Percentiles rank a stretch among this genome's conserved stretches.
Evolutionary conservation across 1,140 invertebrate genomes (phyloP).

Genomic region (Chymomyza costata): DNA sequence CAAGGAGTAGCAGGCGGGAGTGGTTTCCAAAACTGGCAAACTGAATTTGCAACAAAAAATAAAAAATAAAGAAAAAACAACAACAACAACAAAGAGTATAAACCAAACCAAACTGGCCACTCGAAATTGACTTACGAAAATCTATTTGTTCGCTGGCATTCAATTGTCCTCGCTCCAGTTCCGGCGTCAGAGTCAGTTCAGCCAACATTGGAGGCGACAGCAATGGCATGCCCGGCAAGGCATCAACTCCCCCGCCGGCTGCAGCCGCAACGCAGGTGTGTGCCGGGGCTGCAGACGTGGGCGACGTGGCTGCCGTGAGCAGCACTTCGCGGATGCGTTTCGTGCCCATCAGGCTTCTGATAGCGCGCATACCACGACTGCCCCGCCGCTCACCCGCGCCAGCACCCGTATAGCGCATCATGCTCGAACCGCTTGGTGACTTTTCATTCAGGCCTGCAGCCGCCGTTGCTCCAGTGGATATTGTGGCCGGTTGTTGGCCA

Average conservation of each 20-base stretch:
- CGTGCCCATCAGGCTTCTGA: conserved; percentile 55
- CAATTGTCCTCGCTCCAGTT: conserved; percentile 59
- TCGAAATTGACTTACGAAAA: conserved; percentile 71
- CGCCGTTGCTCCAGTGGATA: conserved; percentile 14
- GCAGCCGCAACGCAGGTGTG: conserved; percentile 6
- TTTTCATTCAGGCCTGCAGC: conserved; percentile 32
- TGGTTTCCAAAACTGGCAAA: conserved; percentile 35
- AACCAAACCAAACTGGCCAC: conserved; percentile 22
- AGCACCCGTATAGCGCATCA: conserved; percentile 4
- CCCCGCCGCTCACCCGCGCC: conserved; percentile 31
- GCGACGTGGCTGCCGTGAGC: conserved; percentile 31
- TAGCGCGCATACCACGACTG: conserved; percentile 45
- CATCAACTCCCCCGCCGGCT: conserved; percentile 29
- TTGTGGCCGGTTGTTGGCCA: conserved; percentile 23
- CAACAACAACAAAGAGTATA: conserved; percentile 27
- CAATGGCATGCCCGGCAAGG: no score
- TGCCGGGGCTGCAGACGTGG: conserved; percentile 12
- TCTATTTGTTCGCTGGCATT: conserved; percentile 65
- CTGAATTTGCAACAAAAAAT: conserved; percentile 49
- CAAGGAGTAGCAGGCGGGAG: conserved; percentile 1
- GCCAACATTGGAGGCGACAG: neutral
- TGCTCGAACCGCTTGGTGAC: conserved; percentile 24
- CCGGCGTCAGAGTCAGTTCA: conserved; percentile 7
- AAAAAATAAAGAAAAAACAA: conserved; percentile 11
- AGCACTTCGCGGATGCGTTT: conserved; percentile 50